Conservation (phyloP, 37 sponge, comb jelly and placozoan genomes). For the Petrosia ficiformis region DNA sequence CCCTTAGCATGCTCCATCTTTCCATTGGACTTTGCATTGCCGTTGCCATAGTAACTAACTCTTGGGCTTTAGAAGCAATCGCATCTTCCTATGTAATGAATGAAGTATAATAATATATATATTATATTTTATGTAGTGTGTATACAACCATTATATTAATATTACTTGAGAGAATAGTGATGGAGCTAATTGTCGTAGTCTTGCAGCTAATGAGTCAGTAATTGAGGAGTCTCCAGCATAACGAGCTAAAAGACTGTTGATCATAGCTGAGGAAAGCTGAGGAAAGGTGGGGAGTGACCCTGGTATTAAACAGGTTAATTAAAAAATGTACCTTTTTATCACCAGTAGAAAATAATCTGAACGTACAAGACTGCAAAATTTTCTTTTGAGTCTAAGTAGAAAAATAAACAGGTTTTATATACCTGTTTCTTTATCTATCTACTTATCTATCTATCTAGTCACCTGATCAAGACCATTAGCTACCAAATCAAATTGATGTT, state of each 20-base stretch:
- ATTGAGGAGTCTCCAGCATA: slow-evolving; percentile 68
- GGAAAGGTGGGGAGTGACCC: not conserved
- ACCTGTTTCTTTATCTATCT: too few species aligned
- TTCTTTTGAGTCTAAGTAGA: too few species aligned
- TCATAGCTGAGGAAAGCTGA: slow-evolving; percentile 66
- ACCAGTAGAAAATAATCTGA: too few species aligned
- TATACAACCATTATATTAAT: too few species aligned
- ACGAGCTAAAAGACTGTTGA: slow-evolving; percentile 58
- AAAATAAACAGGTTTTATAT: too few species aligned
- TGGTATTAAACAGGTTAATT: too few species aligned
- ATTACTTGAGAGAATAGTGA: too few species aligned
- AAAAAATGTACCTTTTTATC: too few species aligned
- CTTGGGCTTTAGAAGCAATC: slow-evolving; percentile 59
- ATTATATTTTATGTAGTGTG: too few species aligned
- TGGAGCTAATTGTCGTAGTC: not conserved
- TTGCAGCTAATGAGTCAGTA: slow-evolving; percentile 57
- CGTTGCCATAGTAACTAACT: slow-evolving; percentile 57
- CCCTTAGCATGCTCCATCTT: slow-evolving; percentile 39
- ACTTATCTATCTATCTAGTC: slow-evolving; percentile 4
- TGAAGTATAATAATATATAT: too few species aligned
- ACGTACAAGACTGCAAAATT: too few species aligned
- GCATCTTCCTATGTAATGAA: slow-evolving; percentile 84
- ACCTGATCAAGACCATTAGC: slow-evolving; percentile 61
- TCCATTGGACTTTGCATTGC: slow-evolving; percentile 25
- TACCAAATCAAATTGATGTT: slow-evolving; percentile 58